Evolutionary conservation across 2,888 invertebrate genomes (phyloP), one percentile per base, ranked within the genome.

Genomic region (Osmoderma eremita): DNA sequence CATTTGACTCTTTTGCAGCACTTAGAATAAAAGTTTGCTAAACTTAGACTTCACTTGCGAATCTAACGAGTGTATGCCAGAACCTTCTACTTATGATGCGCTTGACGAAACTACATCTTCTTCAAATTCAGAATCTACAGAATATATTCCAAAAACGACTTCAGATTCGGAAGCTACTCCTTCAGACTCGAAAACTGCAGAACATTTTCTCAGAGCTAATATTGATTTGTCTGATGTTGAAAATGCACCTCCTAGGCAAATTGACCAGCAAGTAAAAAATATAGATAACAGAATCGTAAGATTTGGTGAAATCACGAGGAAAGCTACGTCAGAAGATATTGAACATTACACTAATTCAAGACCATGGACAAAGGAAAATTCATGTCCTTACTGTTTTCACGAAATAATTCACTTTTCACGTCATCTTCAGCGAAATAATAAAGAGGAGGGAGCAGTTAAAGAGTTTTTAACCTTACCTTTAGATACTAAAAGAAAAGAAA

Each of bases 381-480:
- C 65, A n/a, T 71, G 70, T 67, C 68, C 69, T 38, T 70, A 70
- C 62, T 70, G 71, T 63, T 51, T 61, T 48, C 42, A 50, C 50
- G 70, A 70, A 13, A 67, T 70, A 10, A 70, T 68, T 39, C 70
- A 71, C 18, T 71, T 71, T 65, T 62, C 71, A 12, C 64, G 70
- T 36, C 69, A 70, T 51, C 63, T 70, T 48, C 15, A 53, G 49
- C 36, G 68, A 22, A 65, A 69, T 50, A 68, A 71, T 64, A 30
- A 53, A 51, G 51, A 70, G 13, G 70, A 70, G 62, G 68, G 68
- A 42, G 71, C 67, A 42, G 68, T 71, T 15, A 64, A 63, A 62
- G 66, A 70, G 63, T 56, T 65, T 15, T 56, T 17, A 2, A n/a
- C 36, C 13, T 13, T 36, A 18, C 13, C 13, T 15, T 6, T n/a